Evolutionary conservation across 1,140 invertebrate species (phyloP), one percentile per base, ranked within the genome.

Genomic region (Microplitis mediator): DNA sequence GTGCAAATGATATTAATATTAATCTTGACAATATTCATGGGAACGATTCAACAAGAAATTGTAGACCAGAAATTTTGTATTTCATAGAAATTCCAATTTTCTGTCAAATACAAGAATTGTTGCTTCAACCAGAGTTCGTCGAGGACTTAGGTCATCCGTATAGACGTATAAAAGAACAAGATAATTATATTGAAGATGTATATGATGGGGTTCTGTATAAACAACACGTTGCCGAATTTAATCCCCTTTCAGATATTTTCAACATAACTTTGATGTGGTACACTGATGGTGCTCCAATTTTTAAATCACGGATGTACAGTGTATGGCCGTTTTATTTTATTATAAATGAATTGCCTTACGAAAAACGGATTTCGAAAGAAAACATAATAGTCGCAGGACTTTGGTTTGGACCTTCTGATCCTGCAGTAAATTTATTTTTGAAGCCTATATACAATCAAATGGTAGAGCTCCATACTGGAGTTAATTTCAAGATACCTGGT

Each of bases 341-440:
- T 13, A 58, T 72, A 58, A 65, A 80, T 74, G 80, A 81, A 64
- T 32, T 81, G 14, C 51, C 58, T 0, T 80, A 67, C 56, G 9
- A 68, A 61, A 39, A 76, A 61, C 63, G 63, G 23, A 67, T 58
- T 16, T 56, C n/a, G 31, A 72, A 60, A 50, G 34, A 72, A 16
- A 72, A 72, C 54, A 73, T 65, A n/a, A 31, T 78, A 3, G 16
- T 77, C n/a, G 71, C 35, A 45, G 73, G 51, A n/a, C 14, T 78
- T 9, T 58, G 73, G 72, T 60, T 68, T 69, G n/a, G 68, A 45
- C 9, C 36, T 36, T 14, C 16, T 39, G 50, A 66, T 39, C 62
- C 56, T 11, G 14, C n/a, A 50, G 39, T 32, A 32, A 68, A 75
- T 31, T 62, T 39, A 11, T 74, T 69, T 67, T 50, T 71, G 32